phyloP scores from a whole-genome alignment of 1,140 invertebrate genomes.

The Samia ricini region DNA sequence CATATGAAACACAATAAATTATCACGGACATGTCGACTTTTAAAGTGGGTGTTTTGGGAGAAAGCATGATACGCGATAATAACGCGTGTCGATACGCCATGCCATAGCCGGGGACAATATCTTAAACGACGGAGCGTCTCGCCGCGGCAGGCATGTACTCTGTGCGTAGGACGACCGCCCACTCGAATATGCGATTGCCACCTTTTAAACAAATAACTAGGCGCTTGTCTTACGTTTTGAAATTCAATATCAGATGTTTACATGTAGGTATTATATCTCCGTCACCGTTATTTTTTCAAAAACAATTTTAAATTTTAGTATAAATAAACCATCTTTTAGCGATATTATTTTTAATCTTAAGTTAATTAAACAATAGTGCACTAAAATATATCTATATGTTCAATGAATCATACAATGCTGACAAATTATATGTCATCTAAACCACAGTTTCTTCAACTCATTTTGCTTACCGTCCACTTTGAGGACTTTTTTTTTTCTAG shows the following conservation, averaged over 20 bases:
- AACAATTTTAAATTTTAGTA: too few species aligned
- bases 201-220: constrained; percentile 1
- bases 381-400: too few species aligned
- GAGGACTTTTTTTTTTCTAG: too few species aligned
- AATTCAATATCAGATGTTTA: neutral
- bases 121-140: constrained; percentile 10
- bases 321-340: too few species aligned
- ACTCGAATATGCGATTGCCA: neutral
- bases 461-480: too few species aligned
- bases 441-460: too few species aligned
- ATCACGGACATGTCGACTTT: neutral
- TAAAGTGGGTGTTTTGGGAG: constrained; percentile 32
- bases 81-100: constrained; percentile 19
- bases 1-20: constrained; percentile 4
- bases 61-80: constrained; percentile 33
- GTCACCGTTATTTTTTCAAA: too few species aligned
- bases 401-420: too few species aligned
- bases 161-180: neutral
- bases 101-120: constrained; percentile 18
- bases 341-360: too few species aligned
- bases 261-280: too few species aligned
- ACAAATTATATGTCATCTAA: too few species aligned
- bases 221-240: neutral
- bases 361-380: too few species aligned
- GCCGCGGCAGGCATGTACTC: neutral